phyloP scores from a whole-genome alignment of 2,888 invertebrate species.

The Orthonevra nobilis region DNA sequence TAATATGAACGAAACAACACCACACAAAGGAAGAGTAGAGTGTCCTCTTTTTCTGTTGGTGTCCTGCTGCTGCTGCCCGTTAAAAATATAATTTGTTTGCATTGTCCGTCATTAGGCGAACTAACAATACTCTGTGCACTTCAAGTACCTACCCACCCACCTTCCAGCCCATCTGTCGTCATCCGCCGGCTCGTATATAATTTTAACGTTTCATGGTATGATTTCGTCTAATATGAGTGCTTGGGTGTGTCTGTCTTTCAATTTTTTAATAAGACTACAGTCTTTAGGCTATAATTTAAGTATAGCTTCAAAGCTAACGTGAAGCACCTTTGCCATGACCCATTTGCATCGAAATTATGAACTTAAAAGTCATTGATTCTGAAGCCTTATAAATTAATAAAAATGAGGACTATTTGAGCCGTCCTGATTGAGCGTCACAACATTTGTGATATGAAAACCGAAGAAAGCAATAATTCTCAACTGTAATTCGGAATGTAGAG shows the following conservation, averaged over 20 bases:
- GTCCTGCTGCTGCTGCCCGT: slow-evolving; percentile 33
- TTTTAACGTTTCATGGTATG: slow-evolving; percentile 45
- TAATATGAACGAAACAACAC: slow-evolving; percentile 25
- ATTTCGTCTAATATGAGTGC: slow-evolving; percentile 5
- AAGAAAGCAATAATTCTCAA: too few relatives aligned
- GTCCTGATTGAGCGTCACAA: too few relatives aligned
- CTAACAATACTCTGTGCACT: slow-evolving; percentile 27
- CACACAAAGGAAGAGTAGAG: background rate
- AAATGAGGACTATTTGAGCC: too few relatives aligned
- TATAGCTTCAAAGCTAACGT: slow-evolving; percentile 8
- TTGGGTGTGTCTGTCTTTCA: background rate
- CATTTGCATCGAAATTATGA: too few relatives aligned
- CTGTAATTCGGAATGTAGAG: too few relatives aligned
- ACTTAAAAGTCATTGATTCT: too few relatives aligned
- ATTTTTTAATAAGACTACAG: slow-evolving; percentile 16
- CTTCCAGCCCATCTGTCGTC: background rate
- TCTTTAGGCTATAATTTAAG: slow-evolving; percentile 36
- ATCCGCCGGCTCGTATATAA: slow-evolving; percentile 2
- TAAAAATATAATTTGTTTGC: slow-evolving; percentile 57
- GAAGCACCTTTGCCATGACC: too few relatives aligned
- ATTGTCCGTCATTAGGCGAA: slow-evolving; percentile 56
- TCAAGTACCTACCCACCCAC: background rate
- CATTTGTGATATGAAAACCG: too few relatives aligned
- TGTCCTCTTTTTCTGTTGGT: slow-evolving; percentile 5
- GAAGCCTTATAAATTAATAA: too few relatives aligned